Evolutionary conservation across 1,140 invertebrate species (phyloP).

Genomic region (Panagrolaimus sp.): DNA sequence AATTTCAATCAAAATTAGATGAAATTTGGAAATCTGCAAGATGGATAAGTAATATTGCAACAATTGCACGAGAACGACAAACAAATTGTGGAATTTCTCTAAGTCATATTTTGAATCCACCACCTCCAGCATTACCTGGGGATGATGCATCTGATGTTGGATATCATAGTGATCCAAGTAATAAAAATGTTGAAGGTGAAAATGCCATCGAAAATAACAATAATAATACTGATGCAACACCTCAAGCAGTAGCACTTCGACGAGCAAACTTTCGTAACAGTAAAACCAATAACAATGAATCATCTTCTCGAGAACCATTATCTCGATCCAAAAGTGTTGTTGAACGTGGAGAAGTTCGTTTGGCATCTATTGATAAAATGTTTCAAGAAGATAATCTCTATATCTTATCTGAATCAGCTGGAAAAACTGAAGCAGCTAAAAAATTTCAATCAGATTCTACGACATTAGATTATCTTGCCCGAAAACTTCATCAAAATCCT

Average conservation of each 20-base stretch:
- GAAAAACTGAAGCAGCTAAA: background rate
- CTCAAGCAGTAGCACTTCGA: background rate
- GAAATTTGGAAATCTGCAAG: slow-evolving; percentile 30
- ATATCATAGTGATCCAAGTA: slow-evolving; percentile 21
- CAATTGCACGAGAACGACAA: slow-evolving; percentile 32
- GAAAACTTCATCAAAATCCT: slow-evolving; percentile 9
- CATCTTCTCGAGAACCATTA: background rate
- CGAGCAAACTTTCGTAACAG: background rate
- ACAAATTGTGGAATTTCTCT: background rate
- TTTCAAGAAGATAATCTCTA: background rate
- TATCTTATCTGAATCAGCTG: background rate
- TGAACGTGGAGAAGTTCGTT: background rate
- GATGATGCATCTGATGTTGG: slow-evolving; percentile 20
- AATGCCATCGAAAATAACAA: background rate
- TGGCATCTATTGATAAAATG: slow-evolving; percentile 3
- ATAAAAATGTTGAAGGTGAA: slow-evolving; percentile 1
- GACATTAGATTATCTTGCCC: too few relatives aligned
- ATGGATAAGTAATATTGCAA: slow-evolving; percentile 45
- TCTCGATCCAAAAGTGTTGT: slow-evolving; percentile 10
- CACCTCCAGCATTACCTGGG: background rate
- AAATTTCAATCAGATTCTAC: too few relatives aligned
- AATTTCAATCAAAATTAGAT: slow-evolving; percentile 36
- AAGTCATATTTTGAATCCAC: slow-evolving; percentile 3
- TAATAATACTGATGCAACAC: background rate
- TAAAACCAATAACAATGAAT: too few relatives aligned